These are phyloP conservation scores for Ammodytes marinus DNA, from an alignment of 2,113 vertebrate species.

Conservation along the genomic window DNA sequence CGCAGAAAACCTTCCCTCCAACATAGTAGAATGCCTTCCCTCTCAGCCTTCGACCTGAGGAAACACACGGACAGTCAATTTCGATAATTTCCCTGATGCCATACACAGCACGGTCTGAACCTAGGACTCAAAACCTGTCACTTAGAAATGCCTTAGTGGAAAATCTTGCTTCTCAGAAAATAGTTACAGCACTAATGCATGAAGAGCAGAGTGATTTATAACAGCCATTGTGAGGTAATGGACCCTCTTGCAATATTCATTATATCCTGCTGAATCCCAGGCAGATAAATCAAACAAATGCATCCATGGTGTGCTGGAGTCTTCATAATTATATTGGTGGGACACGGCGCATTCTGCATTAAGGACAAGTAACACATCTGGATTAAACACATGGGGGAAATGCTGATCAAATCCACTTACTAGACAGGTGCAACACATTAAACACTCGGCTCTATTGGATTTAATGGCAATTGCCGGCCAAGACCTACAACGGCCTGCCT, in stretches of 20 bases:
- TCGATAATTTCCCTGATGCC: background rate
- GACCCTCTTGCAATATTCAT: constrained; percentile 70
- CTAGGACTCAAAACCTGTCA: background rate
- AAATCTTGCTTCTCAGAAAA: constrained; percentile 54
- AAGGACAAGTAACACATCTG: constrained; percentile 54
- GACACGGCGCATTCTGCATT: background rate
- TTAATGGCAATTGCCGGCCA: constrained; percentile 34
- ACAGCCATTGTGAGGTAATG: constrained; percentile 66
- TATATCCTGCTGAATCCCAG: constrained; percentile 59
- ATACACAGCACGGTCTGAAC: background rate
- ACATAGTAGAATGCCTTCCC: constrained; percentile 99
- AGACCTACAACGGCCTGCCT: constrained; percentile 21
- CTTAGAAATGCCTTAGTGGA: constrained; percentile 26
- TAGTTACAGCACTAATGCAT: constrained; percentile 43
- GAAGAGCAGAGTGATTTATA: constrained; percentile 63
- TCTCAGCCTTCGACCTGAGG: constrained; percentile 87
- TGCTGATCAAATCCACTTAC: constrained; percentile 61
- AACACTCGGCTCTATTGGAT: constrained; percentile 51
- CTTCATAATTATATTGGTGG: constrained; percentile 55
- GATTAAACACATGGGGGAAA: constrained; percentile 47
- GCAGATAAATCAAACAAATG: constrained; percentile 65
- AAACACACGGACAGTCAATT: constrained; percentile 17
- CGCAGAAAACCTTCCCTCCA: constrained; percentile 96
- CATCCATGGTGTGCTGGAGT: constrained; percentile 42
- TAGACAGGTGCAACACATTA: constrained; percentile 63